Conservation (phyloP, 2,797 vertebrate species). For the Labeo calbasu region DNA sequence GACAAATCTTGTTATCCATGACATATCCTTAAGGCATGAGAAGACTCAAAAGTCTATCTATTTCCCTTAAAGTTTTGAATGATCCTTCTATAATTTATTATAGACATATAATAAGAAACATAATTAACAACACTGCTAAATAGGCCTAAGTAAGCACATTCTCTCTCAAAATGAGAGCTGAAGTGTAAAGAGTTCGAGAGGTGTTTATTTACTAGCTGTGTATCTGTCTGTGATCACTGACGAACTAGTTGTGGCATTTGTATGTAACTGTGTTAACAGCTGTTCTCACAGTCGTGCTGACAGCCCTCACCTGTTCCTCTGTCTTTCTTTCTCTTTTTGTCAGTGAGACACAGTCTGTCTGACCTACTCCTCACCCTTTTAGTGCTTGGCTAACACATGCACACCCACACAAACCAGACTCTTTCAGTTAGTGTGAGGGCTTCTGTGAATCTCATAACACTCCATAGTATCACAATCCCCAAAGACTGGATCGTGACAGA, state of each 20-base stretch:
- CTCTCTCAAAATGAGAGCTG: not conserved
- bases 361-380: conserved; percentile 46
- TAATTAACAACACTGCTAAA: not conserved
- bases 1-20: not conserved
- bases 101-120: too few species aligned
- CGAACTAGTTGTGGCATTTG: conserved; percentile 31
- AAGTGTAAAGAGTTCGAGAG: not conserved
- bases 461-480: conserved; percentile 36
- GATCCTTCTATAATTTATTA: not conserved
- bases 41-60: not conserved
- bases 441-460: conserved; percentile 53
- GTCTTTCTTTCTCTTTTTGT: conserved; percentile 42
- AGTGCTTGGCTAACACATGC: conserved; percentile 38
- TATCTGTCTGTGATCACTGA: not conserved
- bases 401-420: conserved; percentile 42
- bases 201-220: conserved; percentile 19
- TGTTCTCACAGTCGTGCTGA: conserved; percentile 36
- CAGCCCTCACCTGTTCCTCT: conserved; percentile 51
- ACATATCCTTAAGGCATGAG: not conserved
- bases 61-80: not conserved
- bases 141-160: not conserved
- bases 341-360: conserved; percentile 43
- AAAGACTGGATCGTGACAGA: conserved; percentile 43
- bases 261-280: conserved; percentile 45
- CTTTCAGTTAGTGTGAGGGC: conserved; percentile 40